phyloP scores from a whole-genome alignment of 2,888 invertebrate species.

The Synergus itoensis region DNA sequence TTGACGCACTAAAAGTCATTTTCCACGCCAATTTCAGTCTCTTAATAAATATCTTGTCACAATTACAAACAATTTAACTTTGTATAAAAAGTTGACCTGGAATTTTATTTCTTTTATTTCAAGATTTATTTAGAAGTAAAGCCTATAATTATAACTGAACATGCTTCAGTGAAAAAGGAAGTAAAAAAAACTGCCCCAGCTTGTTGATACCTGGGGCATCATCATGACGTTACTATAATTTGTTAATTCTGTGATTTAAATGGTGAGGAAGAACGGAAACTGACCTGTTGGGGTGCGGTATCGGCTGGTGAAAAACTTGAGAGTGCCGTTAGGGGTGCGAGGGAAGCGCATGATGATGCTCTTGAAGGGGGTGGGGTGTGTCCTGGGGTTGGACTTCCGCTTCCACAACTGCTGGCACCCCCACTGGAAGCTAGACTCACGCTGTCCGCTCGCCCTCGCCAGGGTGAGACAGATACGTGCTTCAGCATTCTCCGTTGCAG shows the following conservation, averaged over 20 bases:
- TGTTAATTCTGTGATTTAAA: background rate
- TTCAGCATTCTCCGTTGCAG: constrained; percentile 85
- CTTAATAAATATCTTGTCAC: background rate
- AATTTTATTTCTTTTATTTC: background rate
- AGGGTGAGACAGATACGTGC: constrained; percentile 94
- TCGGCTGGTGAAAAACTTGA: constrained; percentile 75
- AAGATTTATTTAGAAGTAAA: background rate
- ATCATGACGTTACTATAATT: background rate
- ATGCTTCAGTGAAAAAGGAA: background rate
- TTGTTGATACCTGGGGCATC: too few relatives aligned
- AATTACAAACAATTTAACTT: background rate
- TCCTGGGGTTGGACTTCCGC: constrained; percentile 85
- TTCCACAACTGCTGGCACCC: constrained; percentile 82
- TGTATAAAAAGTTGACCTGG: too few relatives aligned
- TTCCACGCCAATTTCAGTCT: background rate
- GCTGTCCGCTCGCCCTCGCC: constrained; percentile 91
- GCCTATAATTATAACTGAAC: background rate
- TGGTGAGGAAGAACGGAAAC: constrained; percentile 46
- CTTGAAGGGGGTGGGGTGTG: constrained; percentile 80
- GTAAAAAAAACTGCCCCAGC: background rate
- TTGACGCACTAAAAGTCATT: background rate
- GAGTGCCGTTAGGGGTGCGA: constrained; percentile 72
- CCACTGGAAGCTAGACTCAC: constrained; percentile 87
- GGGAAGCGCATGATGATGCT: constrained; percentile 75
- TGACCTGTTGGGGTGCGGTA: constrained; percentile 72